Conservation (phyloP, 2,113 vertebrate species). For the Delphinus delphis region DNA sequence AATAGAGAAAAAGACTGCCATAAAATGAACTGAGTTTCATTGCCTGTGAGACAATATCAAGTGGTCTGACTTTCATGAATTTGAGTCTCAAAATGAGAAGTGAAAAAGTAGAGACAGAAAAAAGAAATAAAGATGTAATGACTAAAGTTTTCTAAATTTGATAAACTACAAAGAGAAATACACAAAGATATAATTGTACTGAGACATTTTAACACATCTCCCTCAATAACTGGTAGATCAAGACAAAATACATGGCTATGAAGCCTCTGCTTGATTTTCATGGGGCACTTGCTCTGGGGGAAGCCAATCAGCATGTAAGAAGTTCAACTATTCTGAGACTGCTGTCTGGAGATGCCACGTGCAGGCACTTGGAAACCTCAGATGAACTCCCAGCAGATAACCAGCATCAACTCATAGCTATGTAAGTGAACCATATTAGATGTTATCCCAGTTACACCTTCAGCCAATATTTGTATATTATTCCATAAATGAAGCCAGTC, state of each 20-base stretch:
- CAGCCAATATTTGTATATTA: not conserved
- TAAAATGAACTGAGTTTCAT: not conserved
- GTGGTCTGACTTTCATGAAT: not conserved
- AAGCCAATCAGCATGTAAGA: not conserved
- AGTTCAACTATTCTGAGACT: not conserved
- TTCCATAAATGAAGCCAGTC: not conserved
- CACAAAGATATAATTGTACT: not conserved
- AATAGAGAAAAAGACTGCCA: not conserved
- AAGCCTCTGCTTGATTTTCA: not conserved
- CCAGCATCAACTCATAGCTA: not conserved
- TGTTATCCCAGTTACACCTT: not conserved
- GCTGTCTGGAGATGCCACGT: not conserved
- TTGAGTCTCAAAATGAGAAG: not conserved
- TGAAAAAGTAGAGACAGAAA: not conserved
- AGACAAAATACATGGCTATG: not conserved
- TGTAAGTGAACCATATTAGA: not conserved
- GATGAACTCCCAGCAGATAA: not conserved
- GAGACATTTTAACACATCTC: not conserved
- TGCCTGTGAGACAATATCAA: not conserved
- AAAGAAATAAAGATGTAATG: not conserved
- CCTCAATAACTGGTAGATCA: not conserved
- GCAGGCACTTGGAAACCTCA: not conserved
- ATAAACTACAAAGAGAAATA: not conserved
- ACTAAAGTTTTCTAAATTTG: not conserved
- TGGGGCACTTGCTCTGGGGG: fast-evolving